These are phyloP conservation scores for Fregetta grallaria DNA, from an alignment of 2,113 vertebrate species.

Conservation along the genomic window DNA sequence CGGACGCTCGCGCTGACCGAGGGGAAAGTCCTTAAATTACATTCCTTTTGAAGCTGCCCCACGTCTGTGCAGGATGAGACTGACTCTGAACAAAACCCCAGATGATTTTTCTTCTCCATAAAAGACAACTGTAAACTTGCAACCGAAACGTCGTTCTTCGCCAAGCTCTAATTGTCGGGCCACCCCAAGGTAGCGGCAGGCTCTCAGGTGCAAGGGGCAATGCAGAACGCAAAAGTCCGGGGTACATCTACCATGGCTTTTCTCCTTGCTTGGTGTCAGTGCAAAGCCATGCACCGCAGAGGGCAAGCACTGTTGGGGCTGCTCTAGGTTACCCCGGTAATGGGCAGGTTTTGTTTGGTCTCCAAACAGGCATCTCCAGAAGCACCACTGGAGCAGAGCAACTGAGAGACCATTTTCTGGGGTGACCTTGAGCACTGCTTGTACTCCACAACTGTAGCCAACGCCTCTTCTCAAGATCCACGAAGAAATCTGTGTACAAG, in stretches of 20 bases:
- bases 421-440: not conserved
- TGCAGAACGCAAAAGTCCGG: fast-evolving
- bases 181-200: too few species aligned
- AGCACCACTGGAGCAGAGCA: not conserved
- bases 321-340: not conserved
- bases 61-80: not conserved
- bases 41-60: not conserved
- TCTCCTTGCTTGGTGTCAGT: not conserved
- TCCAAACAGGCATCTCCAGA: not conserved
- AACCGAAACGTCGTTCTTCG: fast-evolving
- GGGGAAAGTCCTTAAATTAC: not conserved
- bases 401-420: not conserved
- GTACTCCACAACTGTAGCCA: not conserved
- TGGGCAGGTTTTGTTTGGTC: not conserved
- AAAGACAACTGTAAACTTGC: not conserved
- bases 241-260: not conserved
- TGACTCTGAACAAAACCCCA: not conserved
- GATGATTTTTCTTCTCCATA: not conserved
- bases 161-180: not conserved
- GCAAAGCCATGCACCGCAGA: not conserved
- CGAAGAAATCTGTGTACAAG: not conserved
- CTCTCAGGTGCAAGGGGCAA: not conserved
- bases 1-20: fast-evolving
- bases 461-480: not conserved
- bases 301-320: not conserved